Percentiles rank a stretch among this genome's conserved stretches.
These are phyloP conservation scores for Sitta europaea DNA, from an alignment of 2,113 vertebrate species.

Conservation along the genomic window DNA sequence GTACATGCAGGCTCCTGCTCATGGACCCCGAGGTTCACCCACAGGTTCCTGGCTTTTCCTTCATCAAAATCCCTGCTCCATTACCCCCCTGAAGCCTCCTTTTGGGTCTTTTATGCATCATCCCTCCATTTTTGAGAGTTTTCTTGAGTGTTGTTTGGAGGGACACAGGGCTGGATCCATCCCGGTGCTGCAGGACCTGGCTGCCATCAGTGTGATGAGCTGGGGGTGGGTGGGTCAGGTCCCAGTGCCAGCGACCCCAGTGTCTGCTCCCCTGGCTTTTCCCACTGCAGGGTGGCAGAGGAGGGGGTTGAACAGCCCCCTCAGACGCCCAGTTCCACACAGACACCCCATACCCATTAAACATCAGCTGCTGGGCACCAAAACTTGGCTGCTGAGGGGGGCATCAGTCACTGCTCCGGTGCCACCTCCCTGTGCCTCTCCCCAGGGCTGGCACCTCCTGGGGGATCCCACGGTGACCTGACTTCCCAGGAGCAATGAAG, in stretches of 20 bases:
- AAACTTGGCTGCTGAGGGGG: neutral
- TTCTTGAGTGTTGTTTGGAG: neutral
- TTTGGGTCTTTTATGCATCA: neutral
- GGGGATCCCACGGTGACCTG: neutral
- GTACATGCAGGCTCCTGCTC: neutral
- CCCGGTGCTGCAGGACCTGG: fast-evolving
- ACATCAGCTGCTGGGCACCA: neutral
- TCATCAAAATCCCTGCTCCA: neutral
- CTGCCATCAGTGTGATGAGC: neutral
- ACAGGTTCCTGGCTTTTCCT: neutral
- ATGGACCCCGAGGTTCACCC: too few species aligned
- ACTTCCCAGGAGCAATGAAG: neutral
- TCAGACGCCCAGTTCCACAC: neutral
- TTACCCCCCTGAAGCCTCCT: neutral
- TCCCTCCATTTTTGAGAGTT: neutral
- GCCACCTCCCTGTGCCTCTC: neutral
- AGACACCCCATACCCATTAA: neutral
- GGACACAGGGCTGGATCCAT: neutral
- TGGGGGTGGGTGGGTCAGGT: neutral
- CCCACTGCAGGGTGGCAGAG: neutral
- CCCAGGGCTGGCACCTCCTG: neutral
- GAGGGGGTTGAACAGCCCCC: fast-evolving
- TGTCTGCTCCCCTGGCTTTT: neutral
- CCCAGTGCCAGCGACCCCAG: neutral
- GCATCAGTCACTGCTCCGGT: neutral